Conservation (phyloP, 2,113 vertebrate genomes). For the Ciconia stormi region DNA sequence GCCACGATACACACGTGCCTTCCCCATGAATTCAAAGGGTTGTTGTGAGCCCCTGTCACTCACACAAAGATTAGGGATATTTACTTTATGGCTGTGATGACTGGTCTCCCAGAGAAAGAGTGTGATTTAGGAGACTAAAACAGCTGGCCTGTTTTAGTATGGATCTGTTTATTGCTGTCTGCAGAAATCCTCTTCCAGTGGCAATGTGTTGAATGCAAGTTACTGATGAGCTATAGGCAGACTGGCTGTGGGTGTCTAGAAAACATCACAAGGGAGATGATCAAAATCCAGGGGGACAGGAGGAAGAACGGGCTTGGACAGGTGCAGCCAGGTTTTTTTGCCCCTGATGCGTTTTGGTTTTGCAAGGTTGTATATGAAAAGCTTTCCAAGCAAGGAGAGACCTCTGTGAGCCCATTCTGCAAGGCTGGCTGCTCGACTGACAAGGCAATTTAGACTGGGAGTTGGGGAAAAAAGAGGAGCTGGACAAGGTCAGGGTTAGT, state of each 20-base stretch:
- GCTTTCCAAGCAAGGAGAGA: neutral
- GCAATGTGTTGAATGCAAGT: neutral
- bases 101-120: neutral
- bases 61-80: neutral
- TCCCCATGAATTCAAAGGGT: neutral
- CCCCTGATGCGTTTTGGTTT: rapidly evolving
- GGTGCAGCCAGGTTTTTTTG: neutral
- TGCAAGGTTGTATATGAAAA: neutral
- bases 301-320: neutral
- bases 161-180: neutral
- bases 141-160: neutral
- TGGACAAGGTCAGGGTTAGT: neutral
- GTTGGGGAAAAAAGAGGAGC: neutral
- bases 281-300: neutral
- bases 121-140: neutral
- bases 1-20: rapidly evolving
- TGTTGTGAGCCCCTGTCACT: neutral
- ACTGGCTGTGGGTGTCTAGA: neutral
- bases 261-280: neutral
- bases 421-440: neutral
- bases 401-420: neutral
- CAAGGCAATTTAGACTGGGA: neutral
- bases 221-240: neutral
- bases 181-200: neutral
- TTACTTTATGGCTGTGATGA: neutral